phyloP scores from a whole-genome alignment of 2,113 vertebrate genomes.

The Octodon degus region DNA sequence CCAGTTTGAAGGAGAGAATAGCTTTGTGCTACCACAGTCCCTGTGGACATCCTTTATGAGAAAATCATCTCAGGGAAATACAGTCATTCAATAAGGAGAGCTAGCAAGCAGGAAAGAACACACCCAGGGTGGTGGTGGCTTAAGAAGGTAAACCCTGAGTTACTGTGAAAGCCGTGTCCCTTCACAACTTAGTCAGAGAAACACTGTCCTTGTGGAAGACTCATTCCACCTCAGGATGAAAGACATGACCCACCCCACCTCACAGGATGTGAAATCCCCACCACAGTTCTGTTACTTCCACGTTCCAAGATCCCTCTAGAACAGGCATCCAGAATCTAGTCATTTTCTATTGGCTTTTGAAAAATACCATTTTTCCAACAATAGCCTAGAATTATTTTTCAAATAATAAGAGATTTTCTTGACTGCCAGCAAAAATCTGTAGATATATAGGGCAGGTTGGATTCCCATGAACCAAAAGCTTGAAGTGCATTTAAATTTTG shows the following conservation, averaged over 20 bases:
- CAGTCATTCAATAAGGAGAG: neutral
- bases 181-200: neutral
- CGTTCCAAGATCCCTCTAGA: neutral
- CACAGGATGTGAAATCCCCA: neutral
- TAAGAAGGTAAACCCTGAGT: neutral
- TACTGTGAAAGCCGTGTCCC: neutral
- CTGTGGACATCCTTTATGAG: neutral
- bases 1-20: neutral
- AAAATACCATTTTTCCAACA: neutral
- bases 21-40: neutral
- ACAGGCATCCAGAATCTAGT: neutral
- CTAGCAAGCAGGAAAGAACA: neutral
- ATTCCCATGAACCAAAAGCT: neutral
- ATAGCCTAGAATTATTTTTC: neutral
- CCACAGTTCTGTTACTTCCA: neutral
- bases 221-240: neutral
- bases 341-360: neutral
- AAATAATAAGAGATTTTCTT: neutral
- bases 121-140: neutral
- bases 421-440: neutral
- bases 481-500: neutral
- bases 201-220: neutral
- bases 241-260: neutral
- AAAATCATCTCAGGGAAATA: neutral
- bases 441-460: neutral